Percentiles rank a stretch among this genome's conserved stretches.
Conservation (phyloP, 2,113 vertebrate species). For the Terrapene triunguis region DNA sequence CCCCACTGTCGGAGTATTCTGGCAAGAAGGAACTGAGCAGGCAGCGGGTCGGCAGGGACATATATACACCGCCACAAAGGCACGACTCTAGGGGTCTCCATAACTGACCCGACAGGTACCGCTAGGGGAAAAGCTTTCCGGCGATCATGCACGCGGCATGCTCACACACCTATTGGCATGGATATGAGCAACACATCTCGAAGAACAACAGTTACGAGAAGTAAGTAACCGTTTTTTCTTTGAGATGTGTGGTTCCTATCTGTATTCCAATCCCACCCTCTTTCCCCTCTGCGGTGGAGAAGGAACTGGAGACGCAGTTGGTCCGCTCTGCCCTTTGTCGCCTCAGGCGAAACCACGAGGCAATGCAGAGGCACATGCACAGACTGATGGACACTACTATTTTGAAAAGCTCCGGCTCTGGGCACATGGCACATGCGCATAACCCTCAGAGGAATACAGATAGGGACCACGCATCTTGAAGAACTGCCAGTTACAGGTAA, state of each 20-base stretch:
- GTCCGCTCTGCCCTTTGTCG: not conserved
- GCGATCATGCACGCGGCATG: too few relatives aligned
- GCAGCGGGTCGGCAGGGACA: too few relatives aligned
- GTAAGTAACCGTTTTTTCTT: not conserved
- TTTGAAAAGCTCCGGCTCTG: not conserved
- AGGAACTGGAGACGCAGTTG: not conserved
- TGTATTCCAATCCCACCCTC: not conserved
- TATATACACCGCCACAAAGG: too few relatives aligned
- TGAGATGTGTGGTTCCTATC: not conserved
- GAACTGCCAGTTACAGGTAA: not conserved
- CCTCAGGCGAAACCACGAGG: not conserved
- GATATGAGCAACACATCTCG: too few relatives aligned
- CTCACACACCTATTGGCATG: too few relatives aligned
- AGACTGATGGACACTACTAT: not conserved
- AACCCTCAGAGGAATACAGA: not conserved
- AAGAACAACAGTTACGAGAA: too few relatives aligned
- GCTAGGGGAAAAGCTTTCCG: too few relatives aligned
- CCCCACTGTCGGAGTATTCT: too few relatives aligned
- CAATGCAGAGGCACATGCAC: too few relatives aligned
- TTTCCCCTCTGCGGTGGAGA: not conserved
- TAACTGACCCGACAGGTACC: too few relatives aligned
- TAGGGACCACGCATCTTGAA: not conserved
- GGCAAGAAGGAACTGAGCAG: too few relatives aligned
- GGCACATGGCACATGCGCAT: not conserved
- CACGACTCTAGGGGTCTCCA: too few relatives aligned